phyloP scores from a whole-genome alignment of 2,888 invertebrate species.

The Myopa tessellatipennis region DNA sequence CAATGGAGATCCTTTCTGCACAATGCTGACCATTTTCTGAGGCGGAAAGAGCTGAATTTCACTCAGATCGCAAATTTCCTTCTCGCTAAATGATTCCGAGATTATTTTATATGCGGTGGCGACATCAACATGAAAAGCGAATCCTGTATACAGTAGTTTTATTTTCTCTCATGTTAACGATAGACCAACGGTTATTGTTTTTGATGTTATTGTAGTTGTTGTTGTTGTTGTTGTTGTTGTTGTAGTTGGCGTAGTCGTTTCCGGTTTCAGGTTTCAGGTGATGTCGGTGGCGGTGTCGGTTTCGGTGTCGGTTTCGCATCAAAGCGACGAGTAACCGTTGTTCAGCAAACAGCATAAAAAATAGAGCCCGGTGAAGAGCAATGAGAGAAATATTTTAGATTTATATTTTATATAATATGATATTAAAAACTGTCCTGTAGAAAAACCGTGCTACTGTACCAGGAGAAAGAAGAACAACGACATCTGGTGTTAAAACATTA shows the following conservation, averaged over 20 bases:
- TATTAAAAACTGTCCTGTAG: no score
- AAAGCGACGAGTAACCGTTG: not conserved
- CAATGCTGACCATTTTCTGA: conserved; percentile 71
- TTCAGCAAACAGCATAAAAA: conserved; percentile 29
- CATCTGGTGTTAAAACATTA: no score
- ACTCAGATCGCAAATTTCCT: conserved; percentile 76
- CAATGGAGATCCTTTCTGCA: conserved; percentile 74
- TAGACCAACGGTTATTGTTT: not conserved
- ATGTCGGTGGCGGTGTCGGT: no score
- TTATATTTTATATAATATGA: no score
- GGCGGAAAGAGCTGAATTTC: conserved; percentile 74
- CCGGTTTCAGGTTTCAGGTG: not conserved
- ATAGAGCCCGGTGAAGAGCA: not conserved
- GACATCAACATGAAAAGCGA: conserved; percentile 78
- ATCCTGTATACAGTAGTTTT: conserved; percentile 65
- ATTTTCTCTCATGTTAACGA: not conserved
- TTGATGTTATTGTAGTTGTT: not conserved
- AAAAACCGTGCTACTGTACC: no score
- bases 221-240: not conserved
- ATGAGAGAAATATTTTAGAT: no score
- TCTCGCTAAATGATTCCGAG: conserved; percentile 73
- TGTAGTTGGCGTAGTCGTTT: not conserved
- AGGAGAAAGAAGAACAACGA: no score
- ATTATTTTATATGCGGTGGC: conserved; percentile 78
- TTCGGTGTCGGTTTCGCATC: no score